phyloP scores from a whole-genome alignment of 2,888 invertebrate species.

The Plagodis dolabraria region DNA sequence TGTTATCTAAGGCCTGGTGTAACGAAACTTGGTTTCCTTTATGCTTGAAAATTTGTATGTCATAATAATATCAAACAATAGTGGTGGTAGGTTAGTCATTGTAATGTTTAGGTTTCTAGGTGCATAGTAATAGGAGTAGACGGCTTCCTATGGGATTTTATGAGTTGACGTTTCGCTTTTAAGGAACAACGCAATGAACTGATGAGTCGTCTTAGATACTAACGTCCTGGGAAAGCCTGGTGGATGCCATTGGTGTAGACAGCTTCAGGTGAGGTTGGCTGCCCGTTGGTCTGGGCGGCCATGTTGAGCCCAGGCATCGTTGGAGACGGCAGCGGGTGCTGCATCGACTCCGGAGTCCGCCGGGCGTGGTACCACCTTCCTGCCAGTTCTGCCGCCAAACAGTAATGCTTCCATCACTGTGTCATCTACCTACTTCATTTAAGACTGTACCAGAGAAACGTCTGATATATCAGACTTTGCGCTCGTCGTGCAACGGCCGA shows the following conservation, averaged over 20 bases:
- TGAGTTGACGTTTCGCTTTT: neutral
- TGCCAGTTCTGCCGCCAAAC: slow-evolving; percentile 27
- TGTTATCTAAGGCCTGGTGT: too few relatives aligned
- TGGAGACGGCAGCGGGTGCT: slow-evolving; percentile 92
- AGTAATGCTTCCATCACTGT: slow-evolving; percentile 24
- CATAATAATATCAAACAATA: too few relatives aligned
- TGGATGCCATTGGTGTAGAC: slow-evolving; percentile 97
- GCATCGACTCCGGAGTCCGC: slow-evolving; percentile 25
- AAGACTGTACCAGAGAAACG: neutral
- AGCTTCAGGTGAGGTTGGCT: slow-evolving; percentile 92
- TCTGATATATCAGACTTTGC: neutral
- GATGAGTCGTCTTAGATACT: slow-evolving; percentile 72
- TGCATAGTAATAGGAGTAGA: slow-evolving; percentile 8
- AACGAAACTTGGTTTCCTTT: too few relatives aligned
- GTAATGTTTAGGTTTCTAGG: neutral
- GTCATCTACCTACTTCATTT: slow-evolving; percentile 21
- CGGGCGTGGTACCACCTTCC: slow-evolving; percentile 30
- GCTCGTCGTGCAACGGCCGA: neutral
- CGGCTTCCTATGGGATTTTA: slow-evolving; percentile 3
- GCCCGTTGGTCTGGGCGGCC: slow-evolving; percentile 96
- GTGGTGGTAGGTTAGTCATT: neutral
- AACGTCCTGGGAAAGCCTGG: slow-evolving; percentile 95
- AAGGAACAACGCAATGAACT: neutral
- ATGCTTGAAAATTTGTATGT: too few relatives aligned
- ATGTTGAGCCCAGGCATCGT: slow-evolving; percentile 98